A percentile compares a stretch with the other conserved stretches of the same genome.
Evolutionary conservation across 2,113 vertebrate species (phyloP).

Genomic region (Ploceus nigricollis): DNA sequence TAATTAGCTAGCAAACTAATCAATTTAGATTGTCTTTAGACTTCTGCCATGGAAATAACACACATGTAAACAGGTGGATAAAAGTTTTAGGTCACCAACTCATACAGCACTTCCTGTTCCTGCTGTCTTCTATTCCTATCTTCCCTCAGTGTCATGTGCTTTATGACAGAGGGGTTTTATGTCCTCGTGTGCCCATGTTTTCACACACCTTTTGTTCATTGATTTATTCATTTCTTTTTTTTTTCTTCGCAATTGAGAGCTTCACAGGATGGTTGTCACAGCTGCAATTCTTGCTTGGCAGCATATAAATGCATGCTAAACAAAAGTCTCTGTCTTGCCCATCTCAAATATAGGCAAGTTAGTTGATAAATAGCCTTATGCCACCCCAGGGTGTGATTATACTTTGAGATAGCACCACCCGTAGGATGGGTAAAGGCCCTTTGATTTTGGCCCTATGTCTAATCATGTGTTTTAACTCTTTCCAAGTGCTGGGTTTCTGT

Average conservation of each 20-base stretch:
- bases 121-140: background rate
- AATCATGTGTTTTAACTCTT: conserved; percentile 66
- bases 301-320: conserved; percentile 51
- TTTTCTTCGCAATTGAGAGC: background rate
- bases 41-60: background rate
- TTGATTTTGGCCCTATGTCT: conserved; percentile 56
- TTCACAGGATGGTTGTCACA: background rate
- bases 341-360: conserved; percentile 48
- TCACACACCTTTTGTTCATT: background rate
- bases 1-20: background rate
- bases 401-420: conserved; percentile 60
- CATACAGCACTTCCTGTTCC: background rate
- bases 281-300: conserved; percentile 40
- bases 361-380: conserved; percentile 57
- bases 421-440: conserved; percentile 49
- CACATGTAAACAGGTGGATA: background rate
- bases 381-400: conserved; percentile 57
- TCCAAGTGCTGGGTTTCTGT: conserved; percentile 55
- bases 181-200: background rate
- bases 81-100: background rate
- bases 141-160: background rate
- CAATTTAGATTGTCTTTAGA: background rate
- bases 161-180: background rate
- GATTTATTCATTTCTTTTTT: background rate
- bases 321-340: conserved; percentile 47